Evolutionary conservation across 1,140 invertebrate species (phyloP), one percentile per base, ranked within the genome.

Genomic region (Caenorhabditis inopinata): DNA sequence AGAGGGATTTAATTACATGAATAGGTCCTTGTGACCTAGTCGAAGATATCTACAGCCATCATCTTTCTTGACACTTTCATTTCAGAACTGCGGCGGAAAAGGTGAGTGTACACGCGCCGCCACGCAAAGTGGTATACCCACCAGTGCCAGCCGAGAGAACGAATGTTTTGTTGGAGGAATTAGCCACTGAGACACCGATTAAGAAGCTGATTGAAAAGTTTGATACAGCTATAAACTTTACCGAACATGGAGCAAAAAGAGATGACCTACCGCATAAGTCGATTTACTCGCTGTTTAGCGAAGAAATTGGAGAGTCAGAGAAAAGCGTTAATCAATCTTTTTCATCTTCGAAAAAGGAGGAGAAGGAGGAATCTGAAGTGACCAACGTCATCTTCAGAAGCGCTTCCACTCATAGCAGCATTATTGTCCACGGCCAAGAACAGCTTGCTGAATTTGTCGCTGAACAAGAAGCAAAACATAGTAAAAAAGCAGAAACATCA

Each of bases 361-460:
- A 68, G 32, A 16, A 68, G 11, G 58, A 4, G 27, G 58, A 68
- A 9, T n/a, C 58, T 38, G 58, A 68, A 68, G 58, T 68, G 32
- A 68, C 58, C 11, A 68, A 68, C 21, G 58, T 68, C 29, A 68
- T 68, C 11, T 68, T 68, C 32, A 68, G 58, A 68, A 68, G 58
- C 58, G 23, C 58, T 68, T 68, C 58, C 11, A 68, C 58, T 21
- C 58, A 68, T 18, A 68, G 58, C 21, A 68, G 58, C 58, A 68
- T 68, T 12, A 75, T 75, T 75, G 74, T 27, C 14, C 12, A 75
- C 18, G 47, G 45, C 4, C 46, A 75, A 18, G 47, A 48, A 23
- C 74, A 75, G n/a, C 45, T 75, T 42, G 74, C 74, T 12, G 74
- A 75, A 75, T 75, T 75, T 23, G 47, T 75, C 14, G 74, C 47